Evolutionary conservation across 2,113 vertebrate genomes (phyloP).

Genomic region (Capreolus pygargus): DNA sequence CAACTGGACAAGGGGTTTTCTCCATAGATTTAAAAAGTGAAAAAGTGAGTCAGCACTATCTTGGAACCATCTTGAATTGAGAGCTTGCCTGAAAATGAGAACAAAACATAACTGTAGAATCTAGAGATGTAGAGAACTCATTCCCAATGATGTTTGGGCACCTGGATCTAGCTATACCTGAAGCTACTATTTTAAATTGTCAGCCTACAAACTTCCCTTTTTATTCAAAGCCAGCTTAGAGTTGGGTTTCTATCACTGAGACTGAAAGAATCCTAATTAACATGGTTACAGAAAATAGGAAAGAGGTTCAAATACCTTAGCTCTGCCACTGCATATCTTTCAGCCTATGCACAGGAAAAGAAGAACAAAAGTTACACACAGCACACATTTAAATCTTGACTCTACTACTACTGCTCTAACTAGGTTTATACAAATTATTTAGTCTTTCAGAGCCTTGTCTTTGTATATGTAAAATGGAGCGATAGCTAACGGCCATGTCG

Average conservation of each 20-base stretch:
- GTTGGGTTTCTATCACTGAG: not conserved
- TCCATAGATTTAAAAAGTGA: not conserved
- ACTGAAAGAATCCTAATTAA: not conserved
- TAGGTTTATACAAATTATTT: not conserved
- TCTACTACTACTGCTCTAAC: not conserved
- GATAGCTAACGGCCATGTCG: not conserved
- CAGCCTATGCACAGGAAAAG: not conserved
- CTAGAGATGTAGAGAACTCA: not conserved
- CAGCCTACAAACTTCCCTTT: not conserved
- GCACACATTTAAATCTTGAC: not conserved
- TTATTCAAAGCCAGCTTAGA: conserved; percentile 23
- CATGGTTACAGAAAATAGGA: not conserved
- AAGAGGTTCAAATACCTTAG: not conserved
- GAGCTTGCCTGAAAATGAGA: not conserved
- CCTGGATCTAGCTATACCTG: not conserved
- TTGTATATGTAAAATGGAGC: not conserved
- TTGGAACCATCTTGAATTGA: not conserved
- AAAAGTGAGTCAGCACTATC: not conserved
- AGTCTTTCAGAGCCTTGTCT: not conserved
- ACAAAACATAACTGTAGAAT: not conserved
- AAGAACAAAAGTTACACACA: not conserved
- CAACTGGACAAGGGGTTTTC: not conserved
- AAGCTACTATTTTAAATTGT: not conserved
- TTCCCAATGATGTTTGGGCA: not conserved
- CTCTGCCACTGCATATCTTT: not conserved